These are phyloP conservation scores for Cheilosia urbana DNA, from an alignment of 2,888 invertebrate species.

Conservation along the genomic window DNA sequence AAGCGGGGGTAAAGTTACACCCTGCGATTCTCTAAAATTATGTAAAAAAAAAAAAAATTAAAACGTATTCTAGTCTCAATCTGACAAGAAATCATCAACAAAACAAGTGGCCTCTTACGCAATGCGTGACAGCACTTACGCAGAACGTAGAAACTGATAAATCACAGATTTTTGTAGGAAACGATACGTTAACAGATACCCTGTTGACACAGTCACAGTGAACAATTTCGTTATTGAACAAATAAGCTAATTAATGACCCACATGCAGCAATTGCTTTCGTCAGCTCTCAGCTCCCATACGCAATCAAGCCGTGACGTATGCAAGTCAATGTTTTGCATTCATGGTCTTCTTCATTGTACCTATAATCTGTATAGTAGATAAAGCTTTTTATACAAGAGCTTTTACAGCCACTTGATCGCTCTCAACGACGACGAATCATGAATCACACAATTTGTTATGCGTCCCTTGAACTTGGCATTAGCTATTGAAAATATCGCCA, in stretches of 20 bases:
- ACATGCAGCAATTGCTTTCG: constrained; percentile 30
- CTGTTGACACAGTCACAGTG: constrained; percentile 26
- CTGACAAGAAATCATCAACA: background rate
- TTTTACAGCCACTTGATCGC: constrained; percentile 43
- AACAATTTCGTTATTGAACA: constrained; percentile 14
- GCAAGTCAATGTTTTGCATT: constrained; percentile 9
- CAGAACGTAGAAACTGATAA: constrained; percentile 9
- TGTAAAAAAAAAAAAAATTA: background rate
- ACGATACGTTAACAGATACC: constrained; percentile 17
- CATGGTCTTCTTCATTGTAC: background rate
- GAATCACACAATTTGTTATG: constrained; percentile 68
- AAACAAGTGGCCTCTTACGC: background rate
- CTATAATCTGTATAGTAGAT: background rate
- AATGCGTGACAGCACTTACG: background rate
- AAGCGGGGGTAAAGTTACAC: constrained; percentile 92
- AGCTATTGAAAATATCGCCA: constrained; percentile 5
- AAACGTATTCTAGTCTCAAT: background rate
- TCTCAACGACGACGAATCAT: constrained; percentile 55
- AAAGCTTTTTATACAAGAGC: constrained; percentile 41
- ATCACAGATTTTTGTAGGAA: constrained; percentile 8
- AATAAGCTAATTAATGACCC: constrained; percentile 41
- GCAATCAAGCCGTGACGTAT: constrained; percentile 15
- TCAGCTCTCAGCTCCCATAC: background rate
- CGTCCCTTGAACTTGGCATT: constrained; percentile 80
- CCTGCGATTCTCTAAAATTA: constrained; percentile 89